These are phyloP conservation scores for Nothoprocta perdicaria DNA, from an alignment of 2,113 vertebrate species.

Conservation along the genomic window DNA sequence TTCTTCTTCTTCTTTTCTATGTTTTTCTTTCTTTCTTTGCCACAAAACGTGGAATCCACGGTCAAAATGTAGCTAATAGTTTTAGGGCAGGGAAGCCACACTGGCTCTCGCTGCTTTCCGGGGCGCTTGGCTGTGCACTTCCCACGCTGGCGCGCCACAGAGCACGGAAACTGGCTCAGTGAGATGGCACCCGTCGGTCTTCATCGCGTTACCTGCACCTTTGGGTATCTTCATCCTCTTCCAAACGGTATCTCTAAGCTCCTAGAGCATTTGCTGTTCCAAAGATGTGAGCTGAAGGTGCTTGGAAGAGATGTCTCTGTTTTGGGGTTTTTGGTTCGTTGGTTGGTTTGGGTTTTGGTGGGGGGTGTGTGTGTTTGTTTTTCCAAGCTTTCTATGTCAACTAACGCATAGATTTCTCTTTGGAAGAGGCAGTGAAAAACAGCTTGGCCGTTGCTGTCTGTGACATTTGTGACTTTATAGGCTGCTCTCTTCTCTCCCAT, in stretches of 20 bases:
- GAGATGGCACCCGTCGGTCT: background rate
- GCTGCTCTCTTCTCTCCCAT: background rate
- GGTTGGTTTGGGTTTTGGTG: too few species aligned
- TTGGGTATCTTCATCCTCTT: background rate
- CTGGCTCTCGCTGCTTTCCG: background rate
- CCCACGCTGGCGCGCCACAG: accelerated
- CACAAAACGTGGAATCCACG: background rate
- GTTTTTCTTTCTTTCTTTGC: background rate
- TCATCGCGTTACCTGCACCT: background rate
- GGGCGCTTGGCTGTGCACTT: background rate
- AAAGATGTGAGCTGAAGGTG: background rate
- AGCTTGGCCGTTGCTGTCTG: background rate
- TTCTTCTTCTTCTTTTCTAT: too few species aligned
- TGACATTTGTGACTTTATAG: background rate
- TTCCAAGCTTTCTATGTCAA: background rate
- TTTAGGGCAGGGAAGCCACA: background rate
- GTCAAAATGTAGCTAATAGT: background rate
- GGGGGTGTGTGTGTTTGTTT: background rate
- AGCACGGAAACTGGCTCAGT: background rate
- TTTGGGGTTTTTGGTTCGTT: background rate
- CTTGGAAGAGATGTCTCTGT: background rate
- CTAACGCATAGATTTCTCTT: background rate
- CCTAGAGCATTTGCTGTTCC: background rate
- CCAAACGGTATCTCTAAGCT: background rate
- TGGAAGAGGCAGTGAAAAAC: background rate